A percentile compares a stretch with the other conserved stretches of the same genome.
Conservation (phyloP, 2,888 invertebrate species). For the Dasysyrphus tricinctus region DNA sequence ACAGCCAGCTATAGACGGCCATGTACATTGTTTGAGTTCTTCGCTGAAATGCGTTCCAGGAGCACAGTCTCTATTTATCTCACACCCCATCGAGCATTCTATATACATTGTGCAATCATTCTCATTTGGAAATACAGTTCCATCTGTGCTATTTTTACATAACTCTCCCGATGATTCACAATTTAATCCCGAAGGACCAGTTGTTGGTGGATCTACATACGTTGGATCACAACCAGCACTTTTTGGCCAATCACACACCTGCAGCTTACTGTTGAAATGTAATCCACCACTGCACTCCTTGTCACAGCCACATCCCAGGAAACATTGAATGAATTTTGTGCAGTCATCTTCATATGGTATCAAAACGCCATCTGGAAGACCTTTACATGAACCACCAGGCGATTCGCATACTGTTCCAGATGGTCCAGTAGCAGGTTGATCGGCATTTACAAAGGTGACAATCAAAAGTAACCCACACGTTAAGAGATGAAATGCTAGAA, state of each 20-base stretch:
- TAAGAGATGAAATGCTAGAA: background rate
- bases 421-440: conserved; percentile 42
- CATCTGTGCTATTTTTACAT: conserved; percentile 26
- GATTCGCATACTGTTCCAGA: conserved; percentile 67
- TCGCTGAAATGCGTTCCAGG: conserved; percentile 46
- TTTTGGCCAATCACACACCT: conserved; percentile 71
- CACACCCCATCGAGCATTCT: conserved; percentile 46
- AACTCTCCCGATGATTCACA: conserved; percentile 45
- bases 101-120: conserved; percentile 59
- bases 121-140: conserved; percentile 26
- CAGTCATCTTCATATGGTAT: conserved; percentile 71
- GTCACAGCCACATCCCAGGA: conserved; percentile 28
- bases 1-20: conserved; percentile 77
- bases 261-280: conserved; percentile 14
- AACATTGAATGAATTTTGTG: conserved; percentile 68
- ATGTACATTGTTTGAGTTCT: conserved; percentile 57
- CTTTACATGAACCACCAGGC: conserved; percentile 59
- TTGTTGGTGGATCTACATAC: background rate
- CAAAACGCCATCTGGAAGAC: conserved; percentile 10
- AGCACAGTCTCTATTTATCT: conserved; percentile 49
- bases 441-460: background rate
- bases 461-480: background rate
- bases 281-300: conserved; percentile 48
- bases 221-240: conserved; percentile 76
- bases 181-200: conserved; percentile 22